phyloP scores from a whole-genome alignment of 2,888 invertebrate species.

The Thera britannica region DNA sequence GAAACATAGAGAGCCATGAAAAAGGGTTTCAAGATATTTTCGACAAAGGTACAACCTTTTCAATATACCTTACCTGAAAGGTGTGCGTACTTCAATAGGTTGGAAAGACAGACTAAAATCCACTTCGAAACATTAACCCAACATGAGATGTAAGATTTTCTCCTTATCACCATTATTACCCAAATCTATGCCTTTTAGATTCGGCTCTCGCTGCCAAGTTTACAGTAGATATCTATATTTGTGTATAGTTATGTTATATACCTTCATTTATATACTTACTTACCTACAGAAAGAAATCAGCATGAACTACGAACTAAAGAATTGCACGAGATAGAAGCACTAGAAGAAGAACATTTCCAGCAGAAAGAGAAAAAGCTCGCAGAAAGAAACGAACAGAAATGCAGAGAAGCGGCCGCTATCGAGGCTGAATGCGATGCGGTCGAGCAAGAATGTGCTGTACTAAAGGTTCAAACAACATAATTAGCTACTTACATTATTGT shows the following conservation, averaged over 20 bases:
- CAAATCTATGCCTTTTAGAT: no score
- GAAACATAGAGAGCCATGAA: constrained; percentile 53
- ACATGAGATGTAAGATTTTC: no score
- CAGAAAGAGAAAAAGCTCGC: constrained; percentile 53
- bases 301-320: constrained; percentile 53
- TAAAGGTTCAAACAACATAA: constrained; percentile 56
- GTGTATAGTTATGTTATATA: no score
- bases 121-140: no score
- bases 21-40: constrained; percentile 58
- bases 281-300: constrained; percentile 45
- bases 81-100: no score
- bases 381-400: constrained; percentile 54
- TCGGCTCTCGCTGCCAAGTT: no score
- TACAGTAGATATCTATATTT: no score
- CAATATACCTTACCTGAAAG: no score
- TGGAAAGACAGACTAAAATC: no score
- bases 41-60: constrained; percentile 49
- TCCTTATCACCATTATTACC: no score
- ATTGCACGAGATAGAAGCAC: constrained; percentile 57
- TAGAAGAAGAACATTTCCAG: constrained; percentile 51
- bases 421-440: constrained; percentile 62
- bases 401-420: constrained; percentile 51
- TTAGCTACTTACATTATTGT: not conserved
- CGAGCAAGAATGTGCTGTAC: constrained; percentile 66
- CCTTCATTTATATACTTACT: not conserved